Conservation (phyloP, 2,797 vertebrate species). For the Ibycter americanus region DNA sequence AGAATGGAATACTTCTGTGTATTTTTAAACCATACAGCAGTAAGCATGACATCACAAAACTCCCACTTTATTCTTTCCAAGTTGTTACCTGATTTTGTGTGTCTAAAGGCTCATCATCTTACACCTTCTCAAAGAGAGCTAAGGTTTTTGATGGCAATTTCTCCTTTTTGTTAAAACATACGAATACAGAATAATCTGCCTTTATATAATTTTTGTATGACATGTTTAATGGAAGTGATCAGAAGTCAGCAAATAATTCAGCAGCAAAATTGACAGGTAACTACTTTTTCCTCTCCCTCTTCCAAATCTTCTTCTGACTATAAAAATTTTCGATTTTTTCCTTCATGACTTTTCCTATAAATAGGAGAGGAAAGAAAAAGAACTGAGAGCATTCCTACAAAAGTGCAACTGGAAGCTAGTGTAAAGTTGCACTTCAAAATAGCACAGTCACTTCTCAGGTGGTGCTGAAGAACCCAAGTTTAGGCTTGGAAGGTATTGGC, state of each 20-base stretch:
- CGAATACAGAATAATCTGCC: not conserved
- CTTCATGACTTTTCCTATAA: not conserved
- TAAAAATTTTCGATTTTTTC: not conserved
- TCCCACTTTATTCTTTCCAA: not conserved
- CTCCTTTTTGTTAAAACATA: not conserved
- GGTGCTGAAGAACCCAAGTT: not conserved
- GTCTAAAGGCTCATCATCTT: not conserved
- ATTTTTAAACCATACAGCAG: not conserved
- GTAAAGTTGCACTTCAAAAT: not conserved
- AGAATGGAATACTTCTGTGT: not conserved
- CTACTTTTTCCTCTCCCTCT: not conserved
- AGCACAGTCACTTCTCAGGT: not conserved
- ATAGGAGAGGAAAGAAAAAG: not conserved
- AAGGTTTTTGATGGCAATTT: not conserved
- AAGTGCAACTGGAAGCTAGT: not conserved
- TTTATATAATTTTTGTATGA: not conserved
- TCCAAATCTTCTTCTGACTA: not conserved
- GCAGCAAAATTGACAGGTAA: not conserved
- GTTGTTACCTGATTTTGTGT: not conserved
- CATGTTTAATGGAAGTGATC: not conserved
- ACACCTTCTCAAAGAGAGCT: not conserved
- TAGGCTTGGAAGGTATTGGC: not conserved
- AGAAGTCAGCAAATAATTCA: not conserved
- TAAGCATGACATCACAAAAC: not conserved
- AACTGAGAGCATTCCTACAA: not conserved